Evolutionary conservation across 1,140 invertebrate genomes (phyloP), one percentile per base, ranked within the genome.

Genomic region (Temnothorax curvispinosus): DNA sequence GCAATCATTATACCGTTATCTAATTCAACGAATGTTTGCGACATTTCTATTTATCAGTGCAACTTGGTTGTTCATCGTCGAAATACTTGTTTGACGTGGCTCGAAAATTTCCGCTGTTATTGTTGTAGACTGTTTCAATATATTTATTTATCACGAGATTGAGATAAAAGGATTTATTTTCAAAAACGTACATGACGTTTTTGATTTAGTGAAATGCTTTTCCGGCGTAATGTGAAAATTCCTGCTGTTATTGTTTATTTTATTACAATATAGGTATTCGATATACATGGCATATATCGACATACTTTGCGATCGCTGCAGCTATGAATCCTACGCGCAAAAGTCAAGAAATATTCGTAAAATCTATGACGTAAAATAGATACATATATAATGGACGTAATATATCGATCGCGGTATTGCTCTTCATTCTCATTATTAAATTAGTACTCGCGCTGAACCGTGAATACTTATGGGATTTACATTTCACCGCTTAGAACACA

Each of bases 361-460:
- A n/a, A n/a, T n/a, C n/a, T 13, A 38, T 69, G 64, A 56, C 38
- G 80, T 71, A 69, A 87, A 85, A 58, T 76, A 21, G 54, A 62
- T 54, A 54, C 1, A 88, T 74, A 64, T 35, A 78, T 90, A 90
- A 90, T 88, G 58, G 58, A 41, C 86, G 88, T 90, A 90, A 90
- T 88, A 65, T 44, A 82, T 90, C 75, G 88, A 90, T 88, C 86
- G 89, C 35, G 41, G n/a, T 15, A 41, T 9, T 67, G 52, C 62
- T 71, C 38, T 82, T 64, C 13, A 67, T 85, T 47, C 44, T 60
- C 13, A 21, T 90, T 90, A 90, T 88, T 88, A 41, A 74, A 86
- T 90, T 88, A 86, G 35, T 72, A 32, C 27, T 81, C 7, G 50
- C 86, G 32, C 4, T 9, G 41, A 18, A 52, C 9, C 7, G 0